Conservation (phyloP, 2,888 invertebrate genomes). For the Homarus gammarus region DNA sequence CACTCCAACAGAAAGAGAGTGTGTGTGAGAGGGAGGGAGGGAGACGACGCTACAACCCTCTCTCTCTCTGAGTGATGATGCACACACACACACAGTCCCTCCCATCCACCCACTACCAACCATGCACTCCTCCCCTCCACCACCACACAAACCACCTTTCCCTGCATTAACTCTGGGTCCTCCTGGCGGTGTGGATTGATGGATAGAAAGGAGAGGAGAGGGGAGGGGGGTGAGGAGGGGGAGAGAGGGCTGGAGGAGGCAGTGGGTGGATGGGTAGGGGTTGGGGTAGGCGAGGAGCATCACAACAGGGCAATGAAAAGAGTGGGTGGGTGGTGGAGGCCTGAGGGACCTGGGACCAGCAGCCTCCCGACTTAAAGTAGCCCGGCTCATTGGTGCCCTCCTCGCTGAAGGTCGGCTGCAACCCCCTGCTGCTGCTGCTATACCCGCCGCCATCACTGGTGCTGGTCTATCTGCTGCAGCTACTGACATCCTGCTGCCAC, state of each 20-base stretch:
- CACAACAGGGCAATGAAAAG: background rate
- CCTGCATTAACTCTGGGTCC: background rate
- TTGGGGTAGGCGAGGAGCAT: background rate
- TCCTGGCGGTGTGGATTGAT: background rate
- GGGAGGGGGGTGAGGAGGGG: background rate
- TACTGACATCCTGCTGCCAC: background rate
- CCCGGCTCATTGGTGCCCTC: constrained; percentile 17
- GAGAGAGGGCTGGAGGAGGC: background rate
- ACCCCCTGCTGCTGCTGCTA: background rate
- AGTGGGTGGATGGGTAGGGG: background rate
- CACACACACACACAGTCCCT: background rate
- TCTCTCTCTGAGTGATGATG: background rate
- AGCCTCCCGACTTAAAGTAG: constrained; percentile 20
- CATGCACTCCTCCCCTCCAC: background rate
- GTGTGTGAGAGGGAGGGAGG: background rate
- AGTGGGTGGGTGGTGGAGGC: background rate
- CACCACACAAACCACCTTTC: too few species aligned
- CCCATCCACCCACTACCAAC: background rate
- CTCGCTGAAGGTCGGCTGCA: background rate
- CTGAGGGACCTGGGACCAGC: background rate
- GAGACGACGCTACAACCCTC: background rate
- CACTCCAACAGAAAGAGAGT: background rate
- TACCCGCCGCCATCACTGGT: background rate
- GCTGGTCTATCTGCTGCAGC: background rate
- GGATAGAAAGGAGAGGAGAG: background rate